phyloP scores from a whole-genome alignment of 2,113 vertebrate species.

The Equus przewalskii region DNA sequence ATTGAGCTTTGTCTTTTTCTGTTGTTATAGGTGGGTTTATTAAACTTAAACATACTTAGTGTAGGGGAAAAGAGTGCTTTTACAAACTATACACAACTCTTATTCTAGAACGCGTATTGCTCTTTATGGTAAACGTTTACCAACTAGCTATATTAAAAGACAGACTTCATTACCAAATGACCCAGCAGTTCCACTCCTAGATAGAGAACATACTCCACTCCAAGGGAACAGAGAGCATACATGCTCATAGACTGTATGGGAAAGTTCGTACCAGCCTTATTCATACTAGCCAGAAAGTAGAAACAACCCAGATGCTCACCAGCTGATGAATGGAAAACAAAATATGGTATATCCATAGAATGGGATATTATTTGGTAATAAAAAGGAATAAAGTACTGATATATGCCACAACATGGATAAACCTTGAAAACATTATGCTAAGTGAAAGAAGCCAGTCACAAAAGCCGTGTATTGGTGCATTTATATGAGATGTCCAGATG shows the following conservation, averaged over 20 bases:
- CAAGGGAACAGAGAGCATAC: conserved; percentile 5
- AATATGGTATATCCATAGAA: background rate
- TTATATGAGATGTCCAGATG: conserved; percentile 13
- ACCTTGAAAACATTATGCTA: background rate
- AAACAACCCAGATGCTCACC: background rate
- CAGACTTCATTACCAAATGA: background rate
- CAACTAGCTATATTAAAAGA: background rate
- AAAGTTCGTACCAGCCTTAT: background rate
- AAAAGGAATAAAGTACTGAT: background rate
- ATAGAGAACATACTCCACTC: background rate
- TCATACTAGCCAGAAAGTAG: conserved; percentile 27
- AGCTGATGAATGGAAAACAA: background rate
- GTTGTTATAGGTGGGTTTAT: background rate
- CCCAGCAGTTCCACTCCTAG: background rate
- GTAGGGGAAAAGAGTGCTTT: background rate
- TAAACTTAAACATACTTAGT: background rate
- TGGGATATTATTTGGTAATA: background rate
- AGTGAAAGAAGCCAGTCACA: background rate
- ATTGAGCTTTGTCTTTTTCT: conserved; percentile 27
- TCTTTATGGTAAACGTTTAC: conserved; percentile 24
- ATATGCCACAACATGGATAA: background rate
- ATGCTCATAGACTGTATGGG: background rate
- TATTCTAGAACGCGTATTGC: background rate
- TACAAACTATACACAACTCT: background rate
- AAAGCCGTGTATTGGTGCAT: background rate